phyloP scores from a whole-genome alignment of 2,113 vertebrate genomes.

The Anoura caudifer region DNA sequence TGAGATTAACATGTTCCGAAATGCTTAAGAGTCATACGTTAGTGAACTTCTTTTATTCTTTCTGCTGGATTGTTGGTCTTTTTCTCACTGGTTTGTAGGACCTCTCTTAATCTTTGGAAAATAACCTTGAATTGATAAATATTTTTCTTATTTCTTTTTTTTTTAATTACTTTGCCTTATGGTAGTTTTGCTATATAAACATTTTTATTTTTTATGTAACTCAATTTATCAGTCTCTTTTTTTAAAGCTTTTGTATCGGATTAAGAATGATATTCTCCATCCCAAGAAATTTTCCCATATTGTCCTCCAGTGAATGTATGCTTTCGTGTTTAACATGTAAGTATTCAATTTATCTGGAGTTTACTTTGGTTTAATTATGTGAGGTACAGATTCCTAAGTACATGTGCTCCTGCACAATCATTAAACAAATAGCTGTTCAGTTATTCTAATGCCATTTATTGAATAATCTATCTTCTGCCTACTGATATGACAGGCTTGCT shows the following conservation, averaged over 20 bases:
- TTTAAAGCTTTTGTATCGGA: background rate
- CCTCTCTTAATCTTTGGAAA: background rate
- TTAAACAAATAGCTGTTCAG: background rate
- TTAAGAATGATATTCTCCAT: background rate
- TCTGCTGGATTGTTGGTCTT: background rate
- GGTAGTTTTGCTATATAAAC: background rate
- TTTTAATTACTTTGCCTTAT: conserved; percentile 16
- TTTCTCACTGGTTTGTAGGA: background rate
- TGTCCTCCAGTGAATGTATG: background rate
- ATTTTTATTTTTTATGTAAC: background rate
- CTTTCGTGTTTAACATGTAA: background rate
- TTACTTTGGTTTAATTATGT: conserved; percentile 21
- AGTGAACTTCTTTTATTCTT: background rate
- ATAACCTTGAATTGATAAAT: background rate
- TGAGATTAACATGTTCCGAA: background rate
- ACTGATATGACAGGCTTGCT: background rate
- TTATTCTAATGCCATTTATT: background rate
- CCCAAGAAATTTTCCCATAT: background rate
- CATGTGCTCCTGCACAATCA: background rate
- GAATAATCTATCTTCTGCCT: background rate
- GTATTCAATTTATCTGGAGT: background rate
- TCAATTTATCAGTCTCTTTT: background rate
- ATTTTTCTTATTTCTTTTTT: conserved; percentile 15
- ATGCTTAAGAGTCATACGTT: background rate
- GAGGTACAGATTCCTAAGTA: background rate